Percentiles rank a stretch among this genome's conserved stretches.
phyloP scores from a whole-genome alignment of 2,113 vertebrate species.

The Aegotheles bennettii region DNA sequence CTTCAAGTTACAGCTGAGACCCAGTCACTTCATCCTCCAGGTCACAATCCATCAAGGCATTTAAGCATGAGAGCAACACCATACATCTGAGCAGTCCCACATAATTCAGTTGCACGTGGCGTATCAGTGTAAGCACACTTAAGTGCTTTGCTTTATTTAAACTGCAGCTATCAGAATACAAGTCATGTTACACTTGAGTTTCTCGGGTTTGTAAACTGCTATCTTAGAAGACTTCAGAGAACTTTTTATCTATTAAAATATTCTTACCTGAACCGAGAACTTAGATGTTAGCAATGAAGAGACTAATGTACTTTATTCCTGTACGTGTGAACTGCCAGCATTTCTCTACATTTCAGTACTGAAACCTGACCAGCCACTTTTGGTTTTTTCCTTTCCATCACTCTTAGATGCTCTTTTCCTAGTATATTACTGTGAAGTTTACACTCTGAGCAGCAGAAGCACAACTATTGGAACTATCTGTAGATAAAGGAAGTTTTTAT shows the following conservation, averaged over 20 bases:
- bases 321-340: not conserved
- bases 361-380: not conserved
- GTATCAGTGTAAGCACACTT: not conserved
- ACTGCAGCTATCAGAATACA: constrained; percentile 8
- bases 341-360: not conserved
- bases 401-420: not conserved
- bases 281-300: not conserved
- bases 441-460: not conserved
- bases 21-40: not conserved
- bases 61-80: not conserved
- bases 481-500: not conserved
- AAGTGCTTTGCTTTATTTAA: constrained; percentile 18
- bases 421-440: not conserved
- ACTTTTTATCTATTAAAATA: not conserved
- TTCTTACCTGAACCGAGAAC: not conserved
- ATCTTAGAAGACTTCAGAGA: not conserved
- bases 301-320: not conserved
- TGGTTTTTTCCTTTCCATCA: not conserved
- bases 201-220: not conserved
- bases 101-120: not conserved
- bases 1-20: not conserved
- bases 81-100: not conserved
- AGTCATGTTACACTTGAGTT: not conserved
- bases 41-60: not conserved
- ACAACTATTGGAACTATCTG: not conserved